Base-by-base conservation (phyloP, 92 coral and sea anemone genomes). In the Siderastrea siderea region DNA sequence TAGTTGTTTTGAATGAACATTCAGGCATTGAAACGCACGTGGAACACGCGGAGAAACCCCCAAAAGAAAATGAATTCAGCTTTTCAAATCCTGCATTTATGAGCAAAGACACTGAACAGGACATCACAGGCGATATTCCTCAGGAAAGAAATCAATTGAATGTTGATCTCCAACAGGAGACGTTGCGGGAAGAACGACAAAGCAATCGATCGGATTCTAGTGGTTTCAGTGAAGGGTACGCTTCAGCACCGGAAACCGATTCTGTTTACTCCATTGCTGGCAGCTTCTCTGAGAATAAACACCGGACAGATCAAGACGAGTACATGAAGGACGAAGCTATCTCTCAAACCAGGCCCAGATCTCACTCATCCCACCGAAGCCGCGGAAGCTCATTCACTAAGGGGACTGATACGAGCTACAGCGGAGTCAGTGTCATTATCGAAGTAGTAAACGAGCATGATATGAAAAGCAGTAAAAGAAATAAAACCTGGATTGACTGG, bases 401-500 rank as follows among this genome's bases (percentile, higher is more conserved):
- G 54, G 72, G 48, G 63, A 17, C 73, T 61, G 87, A 63, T 49
- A 74, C 47, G 49, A 74, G 51, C 55, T 84, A 19, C 74, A n/a
- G 51, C 51, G 87, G 80, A 47, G 73, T 73, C 7, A 72, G 69
- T 74, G 80, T 73, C 1, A 74, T 84, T 61, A 62, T 84, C 43
- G 73, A 84, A 48, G 50, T 49, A n/a, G 51, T 13, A 5, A 62
- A 50, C 47, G 50, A 84, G 48, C 80, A 62, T 2, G 69, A 19
- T 43, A 48, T 5, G 73, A 48, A 61, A 66, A 49, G 15, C 10
- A 13, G 62, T 63, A 84, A 84, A 74, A 49, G 80, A 43, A 84
- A n/a, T 2, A 61, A 62, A 59, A 85, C 70, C 44, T 95, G 98
- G 98, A 86, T 47, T 54, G 84, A 88, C 14, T 86, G 96, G 89